These are phyloP conservation scores for Saccopteryx leptura DNA, from an alignment of 2,113 vertebrate genomes.

Conservation along the genomic window DNA sequence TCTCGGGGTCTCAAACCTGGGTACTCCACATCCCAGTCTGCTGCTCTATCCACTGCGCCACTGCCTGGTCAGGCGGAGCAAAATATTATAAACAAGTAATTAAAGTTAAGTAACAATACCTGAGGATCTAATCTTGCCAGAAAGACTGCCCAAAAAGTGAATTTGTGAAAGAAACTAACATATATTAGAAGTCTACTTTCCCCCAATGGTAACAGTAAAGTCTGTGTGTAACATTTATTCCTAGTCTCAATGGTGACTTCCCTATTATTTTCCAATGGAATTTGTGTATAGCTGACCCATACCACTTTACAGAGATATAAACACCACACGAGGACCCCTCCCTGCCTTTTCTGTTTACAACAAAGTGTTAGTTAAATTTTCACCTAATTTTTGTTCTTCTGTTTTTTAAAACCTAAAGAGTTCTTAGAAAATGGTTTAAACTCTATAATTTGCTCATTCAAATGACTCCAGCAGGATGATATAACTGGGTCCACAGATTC, in stretches of 20 bases:
- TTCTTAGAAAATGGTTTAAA: not conserved
- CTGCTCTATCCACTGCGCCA: too few species aligned
- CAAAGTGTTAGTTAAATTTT: not conserved
- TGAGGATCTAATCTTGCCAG: slow-evolving; percentile 47
- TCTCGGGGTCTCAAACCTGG: too few species aligned
- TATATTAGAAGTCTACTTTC: not conserved
- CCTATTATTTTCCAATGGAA: not conserved
- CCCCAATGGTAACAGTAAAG: not conserved
- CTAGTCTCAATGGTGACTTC: not conserved
- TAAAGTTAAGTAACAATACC: slow-evolving; percentile 50
- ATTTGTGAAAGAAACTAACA: slow-evolving; percentile 27
- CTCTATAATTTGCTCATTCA: not conserved
- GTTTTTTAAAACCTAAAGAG: not conserved
- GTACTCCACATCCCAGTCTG: too few species aligned
- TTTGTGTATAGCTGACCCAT: not conserved
- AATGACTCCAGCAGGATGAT: not conserved
- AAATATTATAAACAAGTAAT: slow-evolving; percentile 49
- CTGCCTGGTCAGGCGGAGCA: not conserved
- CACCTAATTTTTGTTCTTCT: not conserved
- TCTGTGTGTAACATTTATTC: not conserved
- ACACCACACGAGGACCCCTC: not conserved
- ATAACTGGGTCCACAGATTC: not conserved
- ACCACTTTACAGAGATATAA: not conserved
- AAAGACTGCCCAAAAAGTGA: not conserved
- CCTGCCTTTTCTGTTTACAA: not conserved